These are phyloP conservation scores for Xiphorhynchus erythropygius DNA, from an alignment of 2,797 vertebrate genomes.

Conservation along the genomic window DNA sequence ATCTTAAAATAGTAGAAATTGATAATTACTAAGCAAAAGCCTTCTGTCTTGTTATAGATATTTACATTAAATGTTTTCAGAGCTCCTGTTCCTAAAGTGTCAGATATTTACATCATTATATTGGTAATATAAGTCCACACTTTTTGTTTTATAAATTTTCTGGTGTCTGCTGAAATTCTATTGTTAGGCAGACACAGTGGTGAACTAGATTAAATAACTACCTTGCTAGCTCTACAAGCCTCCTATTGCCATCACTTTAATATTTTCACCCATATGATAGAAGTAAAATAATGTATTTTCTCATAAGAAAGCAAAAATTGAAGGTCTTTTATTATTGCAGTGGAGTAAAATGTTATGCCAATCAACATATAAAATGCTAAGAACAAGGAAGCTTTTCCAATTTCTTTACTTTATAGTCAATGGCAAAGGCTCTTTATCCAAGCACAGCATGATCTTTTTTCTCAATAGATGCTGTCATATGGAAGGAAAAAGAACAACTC, in stretches of 20 bases:
- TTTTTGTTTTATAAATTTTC: not conserved
- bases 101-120: not conserved
- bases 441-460: not conserved
- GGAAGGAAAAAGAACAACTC: not conserved
- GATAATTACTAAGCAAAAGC: not conserved
- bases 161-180: not conserved
- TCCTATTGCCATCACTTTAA: conserved; percentile 28
- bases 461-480: not conserved
- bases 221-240: not conserved
- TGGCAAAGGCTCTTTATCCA: not conserved
- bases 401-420: not conserved
- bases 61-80: not conserved
- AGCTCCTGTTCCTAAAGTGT: not conserved
- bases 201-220: not conserved
- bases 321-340: conserved; percentile 8
- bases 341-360: not conserved
- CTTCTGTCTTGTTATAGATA: not conserved
- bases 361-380: conserved; percentile 4
- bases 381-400: not conserved
- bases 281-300: conserved; percentile 45
- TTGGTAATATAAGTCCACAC: not conserved
- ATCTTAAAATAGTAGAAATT: not conserved
- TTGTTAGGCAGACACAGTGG: not conserved
- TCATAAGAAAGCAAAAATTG: conserved; percentile 35
- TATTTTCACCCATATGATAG: not conserved